Conservation (phyloP, 2,113 vertebrate species). For the Eonycteris spelaea region DNA sequence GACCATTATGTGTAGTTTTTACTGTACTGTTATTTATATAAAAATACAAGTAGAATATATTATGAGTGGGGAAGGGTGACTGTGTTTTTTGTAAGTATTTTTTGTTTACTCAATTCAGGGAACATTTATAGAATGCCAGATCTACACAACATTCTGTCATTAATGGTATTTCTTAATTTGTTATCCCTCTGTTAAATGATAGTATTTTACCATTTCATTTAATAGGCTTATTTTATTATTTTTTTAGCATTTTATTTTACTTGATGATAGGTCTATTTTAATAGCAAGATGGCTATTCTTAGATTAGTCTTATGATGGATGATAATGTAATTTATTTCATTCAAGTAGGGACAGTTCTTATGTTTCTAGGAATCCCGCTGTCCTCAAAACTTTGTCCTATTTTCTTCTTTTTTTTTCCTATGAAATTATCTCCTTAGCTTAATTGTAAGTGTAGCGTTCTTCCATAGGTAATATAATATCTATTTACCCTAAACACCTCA, state of each 20-base stretch:
- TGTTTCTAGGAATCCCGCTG: conserved; percentile 56
- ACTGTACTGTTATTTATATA: not conserved
- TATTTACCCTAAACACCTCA: conserved; percentile 71
- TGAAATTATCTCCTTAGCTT: conserved; percentile 71
- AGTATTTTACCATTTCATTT: conserved; percentile 58
- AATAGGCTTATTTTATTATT: not conserved
- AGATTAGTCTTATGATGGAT: conserved; percentile 40
- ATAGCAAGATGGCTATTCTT: conserved; percentile 23
- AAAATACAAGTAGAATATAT: not conserved
- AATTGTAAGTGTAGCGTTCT: conserved; percentile 58
- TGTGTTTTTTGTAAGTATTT: not conserved
- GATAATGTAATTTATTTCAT: conserved; percentile 56
- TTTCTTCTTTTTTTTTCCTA: conserved; percentile 66
- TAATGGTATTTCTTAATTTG: conserved; percentile 36
- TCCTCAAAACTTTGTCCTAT: conserved; percentile 48
- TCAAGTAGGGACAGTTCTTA: conserved; percentile 1
- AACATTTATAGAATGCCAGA: not conserved
- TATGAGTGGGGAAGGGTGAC: not conserved
- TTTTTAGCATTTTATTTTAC: conserved; percentile 51
- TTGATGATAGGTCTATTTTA: conserved; percentile 8
- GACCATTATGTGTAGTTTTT: not conserved
- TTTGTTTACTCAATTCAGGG: not conserved
- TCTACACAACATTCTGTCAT: not conserved
- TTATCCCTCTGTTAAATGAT: conserved; percentile 14
- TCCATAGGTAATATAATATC: conserved; percentile 68